Percentiles rank a stretch among this genome's conserved stretches.
phyloP scores from a whole-genome alignment of 2,797 vertebrate species.

The Catamblyrhynchus diadema region DNA sequence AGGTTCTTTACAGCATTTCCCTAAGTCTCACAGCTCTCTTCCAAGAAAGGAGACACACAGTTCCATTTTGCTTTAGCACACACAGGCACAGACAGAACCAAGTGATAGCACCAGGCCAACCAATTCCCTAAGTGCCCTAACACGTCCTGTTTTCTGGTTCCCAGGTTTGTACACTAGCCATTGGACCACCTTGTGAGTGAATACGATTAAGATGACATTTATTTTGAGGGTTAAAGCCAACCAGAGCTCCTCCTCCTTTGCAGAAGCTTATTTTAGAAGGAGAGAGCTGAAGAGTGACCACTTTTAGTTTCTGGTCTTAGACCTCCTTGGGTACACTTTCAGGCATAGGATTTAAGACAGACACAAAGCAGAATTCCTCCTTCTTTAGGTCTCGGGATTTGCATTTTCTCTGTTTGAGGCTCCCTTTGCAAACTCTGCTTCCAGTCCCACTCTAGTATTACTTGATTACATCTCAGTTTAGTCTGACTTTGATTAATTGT shows the following conservation, averaged over 20 bases:
- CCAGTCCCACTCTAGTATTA: not conserved
- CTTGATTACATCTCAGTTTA: not conserved
- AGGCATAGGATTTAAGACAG: not conserved
- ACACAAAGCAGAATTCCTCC: not conserved
- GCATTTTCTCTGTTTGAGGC: not conserved
- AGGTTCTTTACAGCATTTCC: not conserved
- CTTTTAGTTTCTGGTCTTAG: not conserved
- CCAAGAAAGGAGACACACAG: not conserved
- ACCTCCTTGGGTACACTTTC: rapidly evolving
- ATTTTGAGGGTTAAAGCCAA: not conserved
- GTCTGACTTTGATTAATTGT: not conserved
- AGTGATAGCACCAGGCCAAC: not conserved
- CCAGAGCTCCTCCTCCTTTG: not conserved
- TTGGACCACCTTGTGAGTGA: not conserved
- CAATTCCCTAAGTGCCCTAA: not conserved
- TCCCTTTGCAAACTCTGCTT: not conserved
- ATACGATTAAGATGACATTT: not conserved
- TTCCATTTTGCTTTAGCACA: not conserved
- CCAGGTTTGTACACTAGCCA: rapidly evolving
- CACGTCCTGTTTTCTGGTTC: not conserved
- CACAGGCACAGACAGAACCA: not conserved
- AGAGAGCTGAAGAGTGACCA: not conserved
- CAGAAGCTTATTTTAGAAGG: not conserved
- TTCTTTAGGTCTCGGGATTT: not conserved
- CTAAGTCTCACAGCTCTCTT: not conserved